A percentile compares a stretch with the other conserved stretches of the same genome.
phyloP scores from a whole-genome alignment of 2,113 vertebrate species.

The Nothobranchius furzeri region DNA sequence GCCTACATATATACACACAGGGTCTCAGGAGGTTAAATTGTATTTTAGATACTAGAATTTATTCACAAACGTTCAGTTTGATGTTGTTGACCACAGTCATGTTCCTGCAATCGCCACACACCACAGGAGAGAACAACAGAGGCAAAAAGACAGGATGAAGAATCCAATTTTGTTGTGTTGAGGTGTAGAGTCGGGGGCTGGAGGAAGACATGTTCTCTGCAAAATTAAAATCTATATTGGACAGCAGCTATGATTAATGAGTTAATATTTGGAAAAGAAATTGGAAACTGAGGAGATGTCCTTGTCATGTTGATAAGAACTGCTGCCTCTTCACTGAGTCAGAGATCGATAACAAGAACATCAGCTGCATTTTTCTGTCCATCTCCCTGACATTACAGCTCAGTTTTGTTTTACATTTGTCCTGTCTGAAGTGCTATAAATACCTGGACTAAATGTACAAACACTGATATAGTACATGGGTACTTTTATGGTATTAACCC shows the following conservation, averaged over 20 bases:
- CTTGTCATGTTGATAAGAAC: constrained; percentile 72
- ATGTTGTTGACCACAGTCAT: not conserved
- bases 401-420: constrained; percentile 13
- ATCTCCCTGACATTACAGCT: constrained; percentile 20
- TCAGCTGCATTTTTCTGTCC: constrained; percentile 23
- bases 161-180: constrained; percentile 65
- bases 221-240: constrained; percentile 77
- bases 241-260: constrained; percentile 84
- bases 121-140: not conserved
- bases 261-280: constrained; percentile 80
- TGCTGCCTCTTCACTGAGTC: constrained; percentile 50
- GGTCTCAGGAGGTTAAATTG: no score
- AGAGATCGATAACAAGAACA: constrained; percentile 54
- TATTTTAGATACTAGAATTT: not conserved
- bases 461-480: no score
- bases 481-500: no score
- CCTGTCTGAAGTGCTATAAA: constrained; percentile 27
- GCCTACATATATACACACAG: no score
- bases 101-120: not conserved
- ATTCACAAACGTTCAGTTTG: not conserved
- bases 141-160: constrained; percentile 31
- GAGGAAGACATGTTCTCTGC: constrained; percentile 48
- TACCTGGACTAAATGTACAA: constrained; percentile 2
- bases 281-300: constrained; percentile 74
- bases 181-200: constrained; percentile 16